Evolutionary conservation across 2,888 invertebrate species (phyloP), one percentile per base, ranked within the genome.

Genomic region (Drosophila formosana): DNA sequence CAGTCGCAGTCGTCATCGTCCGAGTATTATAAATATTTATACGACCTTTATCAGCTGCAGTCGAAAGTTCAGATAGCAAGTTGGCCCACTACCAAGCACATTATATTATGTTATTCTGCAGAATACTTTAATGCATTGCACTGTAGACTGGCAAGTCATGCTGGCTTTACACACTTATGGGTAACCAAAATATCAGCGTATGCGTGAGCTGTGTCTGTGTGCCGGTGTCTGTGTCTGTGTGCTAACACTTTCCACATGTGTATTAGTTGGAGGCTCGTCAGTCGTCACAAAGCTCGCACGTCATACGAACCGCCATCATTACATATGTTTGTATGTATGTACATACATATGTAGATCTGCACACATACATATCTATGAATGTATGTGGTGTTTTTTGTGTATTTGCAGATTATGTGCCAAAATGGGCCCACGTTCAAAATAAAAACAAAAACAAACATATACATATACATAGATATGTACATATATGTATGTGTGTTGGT

Each of bases 241-340:
- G 50, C 39, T 34, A 13, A 8, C 32, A 34, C 18, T 63, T 43
- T 53, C 9, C n/a, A 37, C 37, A 37, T 18, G 11, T 63, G 82
- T 81, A 60, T 69, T 68, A 49, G 82, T 88, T 76, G 87, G 89
- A 84, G 87, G 83, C 83, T 86, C 83, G 83, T 87, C 86, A 77
- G 65, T 75, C 67, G 66, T 62, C 77, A 55, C 60, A 75, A 80
- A 70, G 52, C 70, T 55, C 30, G 41, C 47, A 58, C 70, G 61
- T 60, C 64, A 68, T 46, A 32, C 51, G 6, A 72, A 75, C 67
- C 62, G 72, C 65, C 84, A 86, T 66, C 64, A 72, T 66, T 66
- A 71, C 62, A 78, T 34, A 62, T 55, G 55, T 18, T 52, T 43
- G 32, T 55, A 34, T 46, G 43, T 45, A 32, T 13, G 43, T 45